Percentiles rank a stretch among this genome's conserved stretches.
These are phyloP conservation scores for Gallinago jamesoni DNA, from an alignment of 2,113 vertebrate species.

Conservation along the genomic window DNA sequence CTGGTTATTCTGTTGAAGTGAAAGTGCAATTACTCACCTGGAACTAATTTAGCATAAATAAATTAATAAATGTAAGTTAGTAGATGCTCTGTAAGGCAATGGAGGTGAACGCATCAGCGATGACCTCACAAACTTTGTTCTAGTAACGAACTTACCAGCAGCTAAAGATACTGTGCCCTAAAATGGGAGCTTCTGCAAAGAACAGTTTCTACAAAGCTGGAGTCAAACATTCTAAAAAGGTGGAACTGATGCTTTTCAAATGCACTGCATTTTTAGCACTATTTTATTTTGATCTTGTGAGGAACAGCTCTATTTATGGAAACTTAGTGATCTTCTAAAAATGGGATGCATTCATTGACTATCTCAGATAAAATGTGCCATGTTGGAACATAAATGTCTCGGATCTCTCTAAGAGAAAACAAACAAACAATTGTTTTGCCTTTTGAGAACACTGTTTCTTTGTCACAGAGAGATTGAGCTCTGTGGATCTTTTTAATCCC, in stretches of 20 bases:
- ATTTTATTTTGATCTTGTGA: constrained; percentile 9
- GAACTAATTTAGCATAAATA: background rate
- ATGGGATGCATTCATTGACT: background rate
- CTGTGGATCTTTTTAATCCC: constrained; percentile 50
- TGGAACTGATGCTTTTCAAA: background rate
- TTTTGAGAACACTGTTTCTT: constrained; percentile 37
- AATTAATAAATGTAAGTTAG: background rate
- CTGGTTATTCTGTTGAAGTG: background rate
- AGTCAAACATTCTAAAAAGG: background rate
- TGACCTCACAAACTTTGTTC: background rate
- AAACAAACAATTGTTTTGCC: constrained; percentile 37
- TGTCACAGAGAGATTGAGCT: constrained; percentile 49
- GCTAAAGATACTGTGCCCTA: background rate
- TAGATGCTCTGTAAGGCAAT: background rate
- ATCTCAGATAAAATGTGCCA: background rate
- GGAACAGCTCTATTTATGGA: constrained; percentile 12
- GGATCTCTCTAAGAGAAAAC: constrained; percentile 33
- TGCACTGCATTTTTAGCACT: background rate
- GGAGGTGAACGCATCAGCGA: background rate
- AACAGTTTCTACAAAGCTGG: background rate
- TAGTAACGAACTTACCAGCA: background rate
- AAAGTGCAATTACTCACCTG: background rate
- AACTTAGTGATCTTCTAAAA: constrained; percentile 8
- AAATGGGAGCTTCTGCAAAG: background rate
- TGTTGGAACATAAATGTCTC: constrained; percentile 46